Percentiles rank a stretch among this genome's conserved stretches.
phyloP scores from a whole-genome alignment of 2,113 vertebrate genomes.

The Microcebus lehilahytsara region DNA sequence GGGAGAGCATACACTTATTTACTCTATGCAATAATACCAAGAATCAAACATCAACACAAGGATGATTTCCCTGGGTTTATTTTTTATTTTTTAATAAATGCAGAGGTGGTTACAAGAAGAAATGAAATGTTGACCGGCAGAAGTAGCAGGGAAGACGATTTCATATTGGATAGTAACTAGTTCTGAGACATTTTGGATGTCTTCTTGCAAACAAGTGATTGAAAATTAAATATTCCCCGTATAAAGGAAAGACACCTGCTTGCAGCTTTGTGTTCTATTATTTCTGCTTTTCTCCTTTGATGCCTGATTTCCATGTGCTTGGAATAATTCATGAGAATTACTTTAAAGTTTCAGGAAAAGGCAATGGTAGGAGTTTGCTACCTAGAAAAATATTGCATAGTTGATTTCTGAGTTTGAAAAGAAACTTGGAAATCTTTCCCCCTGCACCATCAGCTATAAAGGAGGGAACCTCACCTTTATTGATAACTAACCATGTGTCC shows the following conservation, averaged over 20 bases:
- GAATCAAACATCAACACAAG: conserved; percentile 4
- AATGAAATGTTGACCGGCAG: conserved; percentile 38
- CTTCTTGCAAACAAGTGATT: conserved; percentile 53
- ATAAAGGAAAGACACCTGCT: conserved; percentile 54
- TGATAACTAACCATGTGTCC: background rate
- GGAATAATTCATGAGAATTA: conserved; percentile 70
- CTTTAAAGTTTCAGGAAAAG: conserved; percentile 57
- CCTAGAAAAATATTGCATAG: background rate
- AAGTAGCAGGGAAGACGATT: conserved; percentile 19
- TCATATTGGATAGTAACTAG: background rate
- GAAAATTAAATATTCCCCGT: conserved; percentile 63
- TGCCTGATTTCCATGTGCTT: conserved; percentile 51
- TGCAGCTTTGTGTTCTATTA: conserved; percentile 54
- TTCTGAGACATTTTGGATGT: conserved; percentile 34
- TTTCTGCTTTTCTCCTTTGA: conserved; percentile 59
- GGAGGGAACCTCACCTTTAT: background rate
- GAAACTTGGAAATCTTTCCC: background rate
- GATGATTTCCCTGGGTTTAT: background rate
- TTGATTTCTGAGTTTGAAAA: conserved; percentile 41
- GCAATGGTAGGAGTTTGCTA: conserved; percentile 10
- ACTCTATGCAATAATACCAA: background rate
- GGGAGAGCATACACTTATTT: conserved; percentile 17
- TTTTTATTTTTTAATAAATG: conserved; percentile 9
- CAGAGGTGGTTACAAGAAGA: conserved; percentile 38
- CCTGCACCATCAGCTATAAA: background rate